A percentile compares a stretch with the other conserved stretches of the same genome.
These are phyloP conservation scores for Hyposmocoma kahamanoa DNA, from an alignment of 1,140 invertebrate genomes.

Conservation along the genomic window DNA sequence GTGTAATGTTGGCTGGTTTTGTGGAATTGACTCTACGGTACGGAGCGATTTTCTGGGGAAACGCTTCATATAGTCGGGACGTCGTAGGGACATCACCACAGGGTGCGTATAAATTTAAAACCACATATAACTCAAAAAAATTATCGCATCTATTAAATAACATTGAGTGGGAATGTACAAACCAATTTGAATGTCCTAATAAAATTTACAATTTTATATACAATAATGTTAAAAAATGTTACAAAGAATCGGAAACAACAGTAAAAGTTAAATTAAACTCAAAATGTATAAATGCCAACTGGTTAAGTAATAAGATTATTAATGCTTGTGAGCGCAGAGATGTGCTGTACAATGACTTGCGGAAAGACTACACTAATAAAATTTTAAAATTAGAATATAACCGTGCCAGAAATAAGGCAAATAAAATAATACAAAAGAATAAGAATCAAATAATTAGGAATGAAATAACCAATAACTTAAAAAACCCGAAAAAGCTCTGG, in stretches of 20 bases:
- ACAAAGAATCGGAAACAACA: background rate
- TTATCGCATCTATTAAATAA: no score
- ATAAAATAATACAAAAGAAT: background rate
- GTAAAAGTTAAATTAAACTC: background rate
- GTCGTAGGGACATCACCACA: no score
- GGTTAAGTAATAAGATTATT: background rate
- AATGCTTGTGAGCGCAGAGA: background rate
- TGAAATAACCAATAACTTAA: background rate
- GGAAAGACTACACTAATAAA: background rate
- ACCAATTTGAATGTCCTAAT: no score
- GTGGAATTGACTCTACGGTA: no score
- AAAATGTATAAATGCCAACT: background rate
- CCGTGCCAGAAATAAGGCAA: background rate
- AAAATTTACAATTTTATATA: background rate
- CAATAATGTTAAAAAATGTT: background rate
- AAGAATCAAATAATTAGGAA: background rate
- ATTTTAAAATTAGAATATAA: background rate
- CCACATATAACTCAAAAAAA: no score
- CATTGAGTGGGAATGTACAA: no score
- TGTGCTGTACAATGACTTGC: background rate
- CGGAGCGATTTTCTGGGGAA: no score
- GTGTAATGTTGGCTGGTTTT: no score
- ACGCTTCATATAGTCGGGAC: no score
- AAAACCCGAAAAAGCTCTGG: background rate
- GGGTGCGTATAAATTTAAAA: no score